A percentile compares a stretch with the other conserved stretches of the same genome.
Evolutionary conservation across 2,113 vertebrate genomes (phyloP).

Genomic region (Oplegnathus fasciatus): DNA sequence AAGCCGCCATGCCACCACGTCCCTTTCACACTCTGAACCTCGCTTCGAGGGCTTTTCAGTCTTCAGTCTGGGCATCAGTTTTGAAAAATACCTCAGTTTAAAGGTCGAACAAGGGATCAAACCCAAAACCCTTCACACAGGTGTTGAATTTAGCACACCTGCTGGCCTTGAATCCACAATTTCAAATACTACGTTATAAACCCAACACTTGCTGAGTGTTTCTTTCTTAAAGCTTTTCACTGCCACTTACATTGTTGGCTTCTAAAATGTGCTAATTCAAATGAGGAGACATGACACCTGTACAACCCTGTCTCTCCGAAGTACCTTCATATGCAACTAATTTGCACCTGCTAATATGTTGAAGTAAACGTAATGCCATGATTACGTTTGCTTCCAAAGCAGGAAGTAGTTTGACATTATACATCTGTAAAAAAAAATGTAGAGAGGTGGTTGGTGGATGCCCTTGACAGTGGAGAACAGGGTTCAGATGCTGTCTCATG

Average conservation of each 20-base stretch:
- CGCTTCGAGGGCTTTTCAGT: background rate
- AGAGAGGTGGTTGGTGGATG: background rate
- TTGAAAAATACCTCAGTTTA: slow-evolving; percentile 5
- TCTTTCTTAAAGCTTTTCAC: background rate
- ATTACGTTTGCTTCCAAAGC: too few relatives aligned
- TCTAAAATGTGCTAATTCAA: background rate
- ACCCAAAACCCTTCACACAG: background rate
- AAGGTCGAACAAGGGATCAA: background rate
- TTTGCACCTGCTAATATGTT: background rate
- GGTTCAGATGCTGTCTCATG: background rate
- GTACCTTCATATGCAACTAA: background rate
- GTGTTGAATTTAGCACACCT: background rate
- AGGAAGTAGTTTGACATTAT: background rate
- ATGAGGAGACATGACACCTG: background rate
- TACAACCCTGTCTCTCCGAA: too few relatives aligned
- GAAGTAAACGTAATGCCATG: background rate
- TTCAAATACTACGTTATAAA: background rate
- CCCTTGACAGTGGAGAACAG: background rate
- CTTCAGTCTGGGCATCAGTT: background rate
- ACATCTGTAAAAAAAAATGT: background rate
- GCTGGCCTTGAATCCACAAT: background rate
- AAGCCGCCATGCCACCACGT: background rate
- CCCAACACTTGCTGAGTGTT: background rate
- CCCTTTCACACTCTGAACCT: background rate
- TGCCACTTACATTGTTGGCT: too few relatives aligned